Evolutionary conservation across 2,888 invertebrate species (phyloP), one percentile per base, ranked within the genome.

Genomic region (Syrista parreyssii): DNA sequence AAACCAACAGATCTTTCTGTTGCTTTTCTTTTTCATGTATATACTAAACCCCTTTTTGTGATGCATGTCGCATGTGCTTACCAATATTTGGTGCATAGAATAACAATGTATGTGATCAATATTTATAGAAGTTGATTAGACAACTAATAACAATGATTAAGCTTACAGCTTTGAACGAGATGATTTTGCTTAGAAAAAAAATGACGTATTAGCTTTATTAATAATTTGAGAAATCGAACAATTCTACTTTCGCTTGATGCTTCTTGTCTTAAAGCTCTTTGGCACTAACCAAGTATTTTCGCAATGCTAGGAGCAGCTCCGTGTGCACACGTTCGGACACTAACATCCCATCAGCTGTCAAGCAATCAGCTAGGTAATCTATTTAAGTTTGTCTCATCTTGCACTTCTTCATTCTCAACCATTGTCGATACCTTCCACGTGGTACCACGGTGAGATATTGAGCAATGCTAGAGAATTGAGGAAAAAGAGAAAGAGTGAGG

Each of bases 311-410:
- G 91, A 89, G 89, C 89, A 89, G 89, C 82, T 91, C 91, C 83
- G 85, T 89, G 83, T 89, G 87, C 85, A 89, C 91, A 85, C 90
- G 88, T 84, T 92, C 91, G 82, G 88, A 91, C 81, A 91, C 92
- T 91, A 91, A 92, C 87, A 91, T 90, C 84, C 90, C 92, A 85
- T 87, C 88, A 86, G 88, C 90, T 84, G 87, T 91, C 83, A 91
- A 88, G 80, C 88, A 88, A 84, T 85, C 80, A n/a, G 75, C 88
- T 89, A 91, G 91, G 92, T 91, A 91, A 91, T 23, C 23, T 55
- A 23, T 55, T 55, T 55, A 23, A 4, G 34, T 34, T 34, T 40
- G 9, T 55, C 55, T 55, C 23, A 23, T 55, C 55, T 55, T 55
- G 23, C 55, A 23, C 55, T 55, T 55, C 15, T 55, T 55, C 9